Conservation (phyloP, 2,113 vertebrate genomes). For the Larimichthys crocea region DNA sequence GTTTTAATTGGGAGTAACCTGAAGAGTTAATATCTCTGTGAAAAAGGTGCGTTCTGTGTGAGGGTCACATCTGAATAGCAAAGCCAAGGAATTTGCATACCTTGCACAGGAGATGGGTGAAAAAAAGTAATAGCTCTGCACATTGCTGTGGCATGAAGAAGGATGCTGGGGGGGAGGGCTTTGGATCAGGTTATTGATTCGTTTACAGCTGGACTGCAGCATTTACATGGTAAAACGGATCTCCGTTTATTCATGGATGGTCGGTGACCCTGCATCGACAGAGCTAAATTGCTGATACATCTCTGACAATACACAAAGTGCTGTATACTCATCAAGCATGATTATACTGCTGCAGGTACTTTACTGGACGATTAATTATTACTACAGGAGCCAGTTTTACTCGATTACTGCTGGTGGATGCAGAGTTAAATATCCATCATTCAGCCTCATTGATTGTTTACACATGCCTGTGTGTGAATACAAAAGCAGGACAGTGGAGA, state of each 20-base stretch:
- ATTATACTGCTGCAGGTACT: slow-evolving; percentile 22
- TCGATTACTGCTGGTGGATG: slow-evolving; percentile 27
- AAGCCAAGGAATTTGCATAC: slow-evolving; percentile 53
- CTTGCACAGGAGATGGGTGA: background rate
- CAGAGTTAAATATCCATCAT: slow-evolving; percentile 11
- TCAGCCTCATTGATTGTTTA: slow-evolving; percentile 13
- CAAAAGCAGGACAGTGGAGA: slow-evolving; percentile 20
- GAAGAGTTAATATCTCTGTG: slow-evolving; percentile 46
- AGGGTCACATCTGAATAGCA: slow-evolving; percentile 46
- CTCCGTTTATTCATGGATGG: slow-evolving; percentile 44
- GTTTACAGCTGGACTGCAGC: slow-evolving; percentile 44
- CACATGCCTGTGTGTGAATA: slow-evolving; percentile 4
- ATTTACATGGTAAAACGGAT: slow-evolving; percentile 49
- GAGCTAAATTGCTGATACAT: slow-evolving; percentile 54
- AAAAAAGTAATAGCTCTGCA: slow-evolving; percentile 42
- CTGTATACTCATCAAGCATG: slow-evolving; percentile 39
- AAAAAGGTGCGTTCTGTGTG: slow-evolving; percentile 5
- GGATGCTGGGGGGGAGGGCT: slow-evolving; percentile 30
- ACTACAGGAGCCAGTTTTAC: slow-evolving; percentile 23
- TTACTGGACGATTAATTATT: slow-evolving; percentile 23
- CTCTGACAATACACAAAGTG: slow-evolving; percentile 41
- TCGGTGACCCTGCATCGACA: slow-evolving; percentile 40
- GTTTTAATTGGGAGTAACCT: slow-evolving; percentile 61
- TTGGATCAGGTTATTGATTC: slow-evolving; percentile 62
- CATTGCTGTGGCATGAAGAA: slow-evolving; percentile 30